phyloP scores from a whole-genome alignment of 1,140 invertebrate species.

The Drosophila persimilis region DNA sequence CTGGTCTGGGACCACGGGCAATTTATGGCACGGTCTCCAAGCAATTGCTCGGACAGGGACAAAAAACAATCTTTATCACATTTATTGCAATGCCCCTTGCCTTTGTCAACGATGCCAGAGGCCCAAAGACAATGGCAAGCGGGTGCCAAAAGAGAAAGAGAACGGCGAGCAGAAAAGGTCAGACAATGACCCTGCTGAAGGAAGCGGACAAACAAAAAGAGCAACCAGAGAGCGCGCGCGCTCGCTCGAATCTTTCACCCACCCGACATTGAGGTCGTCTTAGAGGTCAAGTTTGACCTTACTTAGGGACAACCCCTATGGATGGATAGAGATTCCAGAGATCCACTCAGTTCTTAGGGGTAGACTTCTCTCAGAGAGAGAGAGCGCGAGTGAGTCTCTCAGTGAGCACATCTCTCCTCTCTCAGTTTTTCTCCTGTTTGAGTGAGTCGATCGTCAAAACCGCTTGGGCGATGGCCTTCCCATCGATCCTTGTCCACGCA shows the following conservation, averaged over 20 bases:
- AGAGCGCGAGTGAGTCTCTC: neutral
- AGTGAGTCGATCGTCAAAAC: neutral
- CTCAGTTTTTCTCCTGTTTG: neutral
- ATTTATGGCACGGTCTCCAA: constrained; percentile 66
- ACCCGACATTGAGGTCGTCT: constrained; percentile 65
- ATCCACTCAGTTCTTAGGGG: constrained; percentile 20
- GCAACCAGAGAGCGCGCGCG: constrained; percentile 49
- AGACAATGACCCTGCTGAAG: constrained; percentile 42
- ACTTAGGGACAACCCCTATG: constrained; percentile 29
- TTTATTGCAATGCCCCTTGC: constrained; percentile 73
- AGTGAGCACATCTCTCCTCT: constrained; percentile 13
- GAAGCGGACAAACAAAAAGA: constrained; percentile 59
- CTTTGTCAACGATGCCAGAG: constrained; percentile 52
- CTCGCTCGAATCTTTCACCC: constrained; percentile 10
- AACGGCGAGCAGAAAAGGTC: constrained; percentile 55
- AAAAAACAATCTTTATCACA: constrained; percentile 77
- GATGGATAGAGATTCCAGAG: constrained; percentile 17
- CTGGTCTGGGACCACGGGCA: constrained; percentile 38
- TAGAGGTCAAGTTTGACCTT: constrained; percentile 69
- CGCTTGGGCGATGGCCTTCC: constrained; percentile 65
- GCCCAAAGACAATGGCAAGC: constrained; percentile 50
- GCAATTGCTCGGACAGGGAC: constrained; percentile 58
- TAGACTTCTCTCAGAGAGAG: neutral
- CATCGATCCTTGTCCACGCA: constrained; percentile 68
- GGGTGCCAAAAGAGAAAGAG: constrained; percentile 49